phyloP scores from a whole-genome alignment of 2,888 invertebrate genomes.

The Ommatoiulus sabulosus region DNA sequence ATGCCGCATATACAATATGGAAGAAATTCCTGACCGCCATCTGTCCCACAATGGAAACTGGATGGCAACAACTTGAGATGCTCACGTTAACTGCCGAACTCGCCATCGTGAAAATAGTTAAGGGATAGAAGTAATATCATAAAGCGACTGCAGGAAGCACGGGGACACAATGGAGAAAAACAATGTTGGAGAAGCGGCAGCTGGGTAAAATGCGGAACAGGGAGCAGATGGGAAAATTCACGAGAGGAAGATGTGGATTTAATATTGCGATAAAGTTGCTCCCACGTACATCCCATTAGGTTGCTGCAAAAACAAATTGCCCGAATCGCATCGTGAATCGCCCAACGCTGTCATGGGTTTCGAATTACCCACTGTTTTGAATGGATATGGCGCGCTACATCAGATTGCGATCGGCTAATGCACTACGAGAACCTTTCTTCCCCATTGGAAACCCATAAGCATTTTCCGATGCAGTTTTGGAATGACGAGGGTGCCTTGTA shows the following conservation, averaged over 20 bases:
- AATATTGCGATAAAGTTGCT: neutral
- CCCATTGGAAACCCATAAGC: neutral
- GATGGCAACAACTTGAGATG: slow-evolving; percentile 15
- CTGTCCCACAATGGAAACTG: neutral
- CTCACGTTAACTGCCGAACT: neutral
- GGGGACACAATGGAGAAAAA: neutral
- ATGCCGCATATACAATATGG: neutral
- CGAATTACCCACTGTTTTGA: neutral
- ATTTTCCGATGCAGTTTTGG: neutral
- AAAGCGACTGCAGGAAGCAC: neutral
- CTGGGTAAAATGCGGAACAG: neutral
- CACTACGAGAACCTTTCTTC: neutral
- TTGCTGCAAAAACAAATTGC: neutral
- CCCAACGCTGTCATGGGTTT: neutral
- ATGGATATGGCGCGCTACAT: neutral
- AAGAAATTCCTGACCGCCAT: neutral
- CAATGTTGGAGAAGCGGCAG: neutral
- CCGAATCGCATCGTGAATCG: neutral
- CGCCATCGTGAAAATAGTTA: neutral
- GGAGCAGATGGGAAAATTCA: slow-evolving; percentile 2
- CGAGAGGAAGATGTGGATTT: slow-evolving; percentile 6
- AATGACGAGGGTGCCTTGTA: neutral
- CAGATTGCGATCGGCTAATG: neutral
- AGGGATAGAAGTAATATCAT: neutral
- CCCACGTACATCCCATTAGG: neutral